phyloP scores from a whole-genome alignment of 2,113 vertebrate genomes.

The Gallinago undulata region DNA sequence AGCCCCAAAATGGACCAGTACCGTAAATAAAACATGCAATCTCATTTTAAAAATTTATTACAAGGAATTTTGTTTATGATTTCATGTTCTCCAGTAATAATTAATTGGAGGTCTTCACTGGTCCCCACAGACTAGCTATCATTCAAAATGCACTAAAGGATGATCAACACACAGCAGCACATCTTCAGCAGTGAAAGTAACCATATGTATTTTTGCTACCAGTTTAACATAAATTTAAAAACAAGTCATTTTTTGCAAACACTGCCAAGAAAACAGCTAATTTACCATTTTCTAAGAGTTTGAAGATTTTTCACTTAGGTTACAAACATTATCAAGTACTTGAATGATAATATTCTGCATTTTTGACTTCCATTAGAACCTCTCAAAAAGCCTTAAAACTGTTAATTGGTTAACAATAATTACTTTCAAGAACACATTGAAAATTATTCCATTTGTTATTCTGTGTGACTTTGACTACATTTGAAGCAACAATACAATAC shows the following conservation, averaged over 20 bases:
- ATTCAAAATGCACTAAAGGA: slow-evolving; percentile 75
- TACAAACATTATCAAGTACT: background rate
- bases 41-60: slow-evolving; percentile 88
- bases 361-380: background rate
- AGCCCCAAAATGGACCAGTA: slow-evolving; percentile 81
- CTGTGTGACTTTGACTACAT: background rate
- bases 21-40: slow-evolving; percentile 86
- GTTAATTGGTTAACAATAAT: background rate
- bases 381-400: background rate
- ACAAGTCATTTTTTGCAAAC: slow-evolving; percentile 37
- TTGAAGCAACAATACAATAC: background rate
- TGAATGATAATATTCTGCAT: background rate
- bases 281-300: slow-evolving; percentile 3
- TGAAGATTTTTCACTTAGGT: background rate
- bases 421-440: background rate
- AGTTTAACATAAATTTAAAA: slow-evolving; percentile 59
- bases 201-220: slow-evolving; percentile 53
- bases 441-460: background rate
- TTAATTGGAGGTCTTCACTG: slow-evolving; percentile 83
- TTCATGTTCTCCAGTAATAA: slow-evolving; percentile 86
- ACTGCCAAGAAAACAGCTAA: slow-evolving; percentile 2
- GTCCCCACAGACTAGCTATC: slow-evolving; percentile 78
- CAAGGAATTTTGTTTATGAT: slow-evolving; percentile 89
- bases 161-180: slow-evolving; percentile 70
- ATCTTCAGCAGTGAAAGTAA: slow-evolving; percentile 60